phyloP scores from a whole-genome alignment of 2,888 invertebrate genomes.

The Caenorhabditis sp. region DNA sequence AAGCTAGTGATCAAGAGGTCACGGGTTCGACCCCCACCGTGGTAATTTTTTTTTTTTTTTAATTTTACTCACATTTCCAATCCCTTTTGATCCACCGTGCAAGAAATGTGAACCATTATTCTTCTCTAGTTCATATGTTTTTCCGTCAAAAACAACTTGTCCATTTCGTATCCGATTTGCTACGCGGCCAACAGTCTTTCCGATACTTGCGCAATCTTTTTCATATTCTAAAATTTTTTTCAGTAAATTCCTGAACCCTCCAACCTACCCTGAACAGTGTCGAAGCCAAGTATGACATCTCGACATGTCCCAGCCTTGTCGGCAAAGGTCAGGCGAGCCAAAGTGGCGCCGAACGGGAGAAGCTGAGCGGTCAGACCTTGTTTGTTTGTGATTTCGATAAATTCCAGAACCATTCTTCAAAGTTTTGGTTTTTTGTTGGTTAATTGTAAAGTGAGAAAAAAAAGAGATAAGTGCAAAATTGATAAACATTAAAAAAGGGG shows the following conservation, averaged over 20 bases:
- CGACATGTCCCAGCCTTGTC: constrained; percentile 19
- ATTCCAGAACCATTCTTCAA: constrained; percentile 11
- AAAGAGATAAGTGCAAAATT: background rate
- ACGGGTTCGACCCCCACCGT: background rate
- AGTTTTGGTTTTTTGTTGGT: background rate
- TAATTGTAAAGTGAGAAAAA: background rate
- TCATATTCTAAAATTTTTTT: constrained; percentile 36
- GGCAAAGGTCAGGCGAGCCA: constrained; percentile 28
- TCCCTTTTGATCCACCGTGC: constrained; percentile 51
- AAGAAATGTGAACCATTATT: constrained; percentile 45
- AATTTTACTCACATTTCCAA: constrained; percentile 44
- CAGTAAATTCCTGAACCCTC: no score
- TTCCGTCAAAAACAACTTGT: constrained; percentile 42
- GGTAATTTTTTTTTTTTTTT: no score
- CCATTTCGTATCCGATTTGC: constrained; percentile 54
- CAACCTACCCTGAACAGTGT: constrained; percentile 23
- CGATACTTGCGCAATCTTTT: constrained; percentile 43
- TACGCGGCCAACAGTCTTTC: constrained; percentile 57
- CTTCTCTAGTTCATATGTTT: constrained; percentile 28
- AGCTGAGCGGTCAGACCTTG: constrained; percentile 33
- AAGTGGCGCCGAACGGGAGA: constrained; percentile 24
- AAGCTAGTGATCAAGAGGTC: background rate
- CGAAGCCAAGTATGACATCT: constrained; percentile 30
- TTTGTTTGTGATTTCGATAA: constrained; percentile 50
- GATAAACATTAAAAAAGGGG: no score